Evolutionary conservation across 2,888 invertebrate species (phyloP).

Genomic region (Tenthredo distinguenda): DNA sequence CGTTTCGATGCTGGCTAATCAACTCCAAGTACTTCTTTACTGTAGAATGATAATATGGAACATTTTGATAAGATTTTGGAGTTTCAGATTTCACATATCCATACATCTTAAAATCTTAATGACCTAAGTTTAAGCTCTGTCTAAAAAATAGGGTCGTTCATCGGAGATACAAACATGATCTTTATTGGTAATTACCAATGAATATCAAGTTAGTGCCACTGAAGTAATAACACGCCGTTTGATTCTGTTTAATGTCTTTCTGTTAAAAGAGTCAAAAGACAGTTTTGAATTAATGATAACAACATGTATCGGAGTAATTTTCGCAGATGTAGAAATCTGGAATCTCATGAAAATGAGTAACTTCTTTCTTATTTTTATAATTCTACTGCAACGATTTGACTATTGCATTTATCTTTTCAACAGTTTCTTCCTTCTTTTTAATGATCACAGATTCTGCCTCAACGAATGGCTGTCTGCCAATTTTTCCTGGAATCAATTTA

Average conservation of each 20-base stretch:
- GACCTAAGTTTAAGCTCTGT: background rate
- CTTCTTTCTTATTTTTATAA: conserved; percentile 16
- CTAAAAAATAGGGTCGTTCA: conserved; percentile 1
- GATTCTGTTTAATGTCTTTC: conserved; percentile 30
- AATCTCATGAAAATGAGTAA: background rate
- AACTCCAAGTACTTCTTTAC: background rate
- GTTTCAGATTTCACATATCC: background rate
- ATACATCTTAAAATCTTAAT: background rate
- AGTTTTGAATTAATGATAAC: background rate
- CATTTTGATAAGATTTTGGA: background rate
- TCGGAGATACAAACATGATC: background rate
- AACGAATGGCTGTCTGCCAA: conserved; percentile 81
- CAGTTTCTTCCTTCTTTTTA: conserved; percentile 81
- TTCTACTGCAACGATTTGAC: conserved; percentile 77
- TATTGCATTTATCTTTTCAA: conserved; percentile 79
- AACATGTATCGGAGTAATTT: background rate
- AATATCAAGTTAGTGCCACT: background rate
- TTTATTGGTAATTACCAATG: conserved; percentile 33
- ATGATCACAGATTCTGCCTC: conserved; percentile 80
- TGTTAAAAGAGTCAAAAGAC: conserved; percentile 28
- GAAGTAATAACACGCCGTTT: conserved; percentile 25
- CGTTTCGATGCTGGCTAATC: background rate
- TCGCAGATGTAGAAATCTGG: background rate
- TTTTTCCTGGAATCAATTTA: conserved; percentile 82
- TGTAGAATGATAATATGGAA: background rate